phyloP scores from a whole-genome alignment of 2,797 vertebrate genomes.

The Nasua narica region DNA sequence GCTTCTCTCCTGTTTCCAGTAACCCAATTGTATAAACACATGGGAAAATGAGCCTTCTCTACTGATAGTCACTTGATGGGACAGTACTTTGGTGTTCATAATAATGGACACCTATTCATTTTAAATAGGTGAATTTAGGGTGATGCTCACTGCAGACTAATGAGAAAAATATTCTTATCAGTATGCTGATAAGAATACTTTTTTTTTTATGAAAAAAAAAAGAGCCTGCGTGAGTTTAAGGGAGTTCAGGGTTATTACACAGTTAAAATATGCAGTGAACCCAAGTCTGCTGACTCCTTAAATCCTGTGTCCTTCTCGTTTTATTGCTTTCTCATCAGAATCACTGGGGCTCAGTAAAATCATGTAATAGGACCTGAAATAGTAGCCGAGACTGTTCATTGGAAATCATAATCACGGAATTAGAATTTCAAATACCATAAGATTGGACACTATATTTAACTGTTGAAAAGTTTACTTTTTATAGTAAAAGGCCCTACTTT shows the following conservation, averaged over 20 bases:
- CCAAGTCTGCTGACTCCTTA: neutral
- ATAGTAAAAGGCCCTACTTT: neutral
- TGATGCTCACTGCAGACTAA: neutral
- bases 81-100: neutral
- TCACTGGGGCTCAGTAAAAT: neutral
- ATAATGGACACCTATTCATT: neutral
- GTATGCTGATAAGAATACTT: too few species aligned
- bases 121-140: neutral
- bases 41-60: neutral
- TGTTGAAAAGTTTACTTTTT: neutral
- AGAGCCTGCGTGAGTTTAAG: neutral
- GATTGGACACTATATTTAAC: neutral
- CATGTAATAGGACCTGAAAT: neutral
- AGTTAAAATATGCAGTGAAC: neutral
- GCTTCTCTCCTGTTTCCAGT: neutral
- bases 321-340: neutral
- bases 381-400: neutral
- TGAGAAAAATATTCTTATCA: neutral
- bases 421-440: neutral
- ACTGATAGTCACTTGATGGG: neutral
- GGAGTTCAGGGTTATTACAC: neutral
- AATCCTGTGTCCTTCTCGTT: neutral
- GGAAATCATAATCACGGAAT: neutral
- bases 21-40: neutral
- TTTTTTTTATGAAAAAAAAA: too few species aligned